Base-by-base conservation (phyloP, 2,888 invertebrate genomes). In the Orthonychiurus folsomi region DNA sequence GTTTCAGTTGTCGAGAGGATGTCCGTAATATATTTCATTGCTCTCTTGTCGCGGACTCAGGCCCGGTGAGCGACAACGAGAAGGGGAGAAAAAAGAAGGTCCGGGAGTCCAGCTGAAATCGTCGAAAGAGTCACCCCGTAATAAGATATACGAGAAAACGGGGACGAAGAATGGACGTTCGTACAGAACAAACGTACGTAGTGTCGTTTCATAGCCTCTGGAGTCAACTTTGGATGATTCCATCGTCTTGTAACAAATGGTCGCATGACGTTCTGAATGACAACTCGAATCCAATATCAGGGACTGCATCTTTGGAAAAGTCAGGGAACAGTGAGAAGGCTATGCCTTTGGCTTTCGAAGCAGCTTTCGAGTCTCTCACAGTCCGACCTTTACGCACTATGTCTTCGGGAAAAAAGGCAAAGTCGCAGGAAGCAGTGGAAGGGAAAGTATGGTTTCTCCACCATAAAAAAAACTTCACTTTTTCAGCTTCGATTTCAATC, bases 251-350 rank as follows among this genome's bases (percentile, higher is more conserved):
- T 64, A 64, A 64, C 64, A 64, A 64, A 64, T 64, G 64, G 64
- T 61, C 59, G 55, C 64, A 61, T 58, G 61, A 64, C 58, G 52
- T 52, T 52, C 52, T 64, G 64, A 64, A 64, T 64, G 64, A 64
- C 64, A 64, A 64, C 64, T 63, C 60, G 61, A 64, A 61, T 64
- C 64, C 64, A 64, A 58, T 59, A 63, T 61, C 63, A 61, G 50
- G 48, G 48, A 61, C 37, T 9, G 37, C 37, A 37, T 37, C 37
- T 37, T 9, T 9, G 37, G 37, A 15, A n/a, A 37, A 15, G 37
- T 15, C 5, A 37, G 37, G 9, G 15, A 15, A 5, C 37, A 37
- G 37, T 37, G 9, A 37, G 37, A n/a, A n/a, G n/a, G n/a, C n/a
- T n/a, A n/a, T n/a, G 37, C 37, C 15, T 37, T 37, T 15, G 15